Evolutionary conservation across 2,797 vertebrate species (phyloP), one percentile per base, ranked within the genome.

Genomic region (Paedocypris micromegethes): DNA sequence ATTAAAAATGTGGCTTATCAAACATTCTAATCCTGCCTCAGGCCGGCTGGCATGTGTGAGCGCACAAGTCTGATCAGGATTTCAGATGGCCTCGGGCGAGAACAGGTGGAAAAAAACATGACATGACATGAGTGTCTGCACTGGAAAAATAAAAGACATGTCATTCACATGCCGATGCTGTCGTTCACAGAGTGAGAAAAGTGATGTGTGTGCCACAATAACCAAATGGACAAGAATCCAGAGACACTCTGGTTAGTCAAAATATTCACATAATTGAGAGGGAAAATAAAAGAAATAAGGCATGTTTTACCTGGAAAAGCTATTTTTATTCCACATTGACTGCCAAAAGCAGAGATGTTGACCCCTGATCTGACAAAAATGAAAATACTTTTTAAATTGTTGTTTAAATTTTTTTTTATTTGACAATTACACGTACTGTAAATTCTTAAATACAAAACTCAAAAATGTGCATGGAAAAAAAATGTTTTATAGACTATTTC

Each of bases 1-100:
- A 74, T 74, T 60, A 74, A 69, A 70, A 44, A 60, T 42, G 9
- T 45, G n/a, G 47, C 60, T 65, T 59, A 65, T 64, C 68, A 70
- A 64, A 70, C 57, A 43, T 54, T 52, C 41, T 70, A 70, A 60
- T 64, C 64, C 41, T 3, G 70, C 70, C 64, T 61, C 50, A 72
- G 56, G 62, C 59, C 38, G 57, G 64, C 63, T 37, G 23, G 39
- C 37, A 4, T 2, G 38, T 5, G 38, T 45, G 44, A 23, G 23
- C 52, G 38, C 4, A 23, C 23, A 23, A 23, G 52, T 71, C 43
- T 1, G 41, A 46, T 39, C 38, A 2, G 37, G 49, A 47, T 54
- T 47, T 65, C 39, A 9, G 42, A 49, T 64, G 38, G 39, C 65
- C 49, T 68, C 46, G 40, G 45, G 72, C 60, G 58, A 50, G 42